Base-by-base conservation (phyloP, 2,888 invertebrate species). In the Neoscelio sp. region DNA sequence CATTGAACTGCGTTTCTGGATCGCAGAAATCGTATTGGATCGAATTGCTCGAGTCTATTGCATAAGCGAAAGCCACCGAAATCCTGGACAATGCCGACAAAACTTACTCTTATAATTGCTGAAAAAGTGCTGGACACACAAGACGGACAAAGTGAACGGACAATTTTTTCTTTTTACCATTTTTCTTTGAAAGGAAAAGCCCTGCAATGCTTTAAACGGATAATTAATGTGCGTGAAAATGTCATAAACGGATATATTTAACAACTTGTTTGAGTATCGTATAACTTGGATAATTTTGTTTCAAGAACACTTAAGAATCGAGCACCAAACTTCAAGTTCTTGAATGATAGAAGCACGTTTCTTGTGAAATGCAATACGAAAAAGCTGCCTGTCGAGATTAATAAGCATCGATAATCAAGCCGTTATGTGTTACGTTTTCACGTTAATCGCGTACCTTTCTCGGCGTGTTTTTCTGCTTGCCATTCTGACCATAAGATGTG, bases 401-500 rank as follows among this genome's bases (percentile, higher is more conserved):
- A 65, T 13, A 78, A 78, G 71, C 73, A 56, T 42, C 40, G 33
- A 15, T 56, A 40, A 28, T 4, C 2, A 60, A 76, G 73, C 73
- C 42, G 18, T 7, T 26, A 30, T 4, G 7, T n/a, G n/a, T n/a
- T n/a, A n/a, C n/a, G n/a, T n/a, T n/a, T n/a, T n/a, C n/a, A n/a
- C n/a, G n/a, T n/a, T n/a, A n/a, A 40, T 40, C n/a, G 8, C 10
- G 28, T 71, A 89, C 89, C 86, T 89, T 89, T 20, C 82, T 73
- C 0, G 90, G 88, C 8, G 89, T 89, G 60, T 82, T 87, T 78
- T 85, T 90, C 12, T 88, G 76, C 75, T 87, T 88, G 35, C 89
- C 90, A 78, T 89, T 89, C 23, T 87, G 87, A 48, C 86, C 89
- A 68, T 87, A 89, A 8, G 70, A 33, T 5, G 58, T 50, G 13